Conservation (phyloP, 2,797 vertebrate species). For the Phoeniculus purpureus region DNA sequence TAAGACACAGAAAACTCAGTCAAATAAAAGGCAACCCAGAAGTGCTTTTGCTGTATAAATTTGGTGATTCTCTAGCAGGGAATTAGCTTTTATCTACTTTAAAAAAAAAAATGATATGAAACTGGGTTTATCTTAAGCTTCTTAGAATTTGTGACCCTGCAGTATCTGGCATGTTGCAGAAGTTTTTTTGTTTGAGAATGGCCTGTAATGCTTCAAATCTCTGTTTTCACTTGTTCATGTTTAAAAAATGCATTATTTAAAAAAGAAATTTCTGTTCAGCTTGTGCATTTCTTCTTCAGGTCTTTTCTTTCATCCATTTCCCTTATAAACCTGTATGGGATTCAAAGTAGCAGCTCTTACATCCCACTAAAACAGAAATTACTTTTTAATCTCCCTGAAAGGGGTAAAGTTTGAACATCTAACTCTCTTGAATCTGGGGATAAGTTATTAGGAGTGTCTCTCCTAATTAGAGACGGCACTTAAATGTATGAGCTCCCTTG, state of each 20-base stretch:
- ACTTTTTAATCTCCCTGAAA: not conserved
- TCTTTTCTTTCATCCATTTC: not conserved
- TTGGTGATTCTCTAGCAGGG: not conserved
- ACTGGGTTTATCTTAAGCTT: slow-evolving; percentile 34
- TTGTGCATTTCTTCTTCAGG: not conserved
- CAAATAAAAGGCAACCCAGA: not conserved
- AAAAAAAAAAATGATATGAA: not conserved
- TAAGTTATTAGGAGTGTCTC: not conserved
- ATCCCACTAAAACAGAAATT: not conserved
- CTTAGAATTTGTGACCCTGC: not conserved
- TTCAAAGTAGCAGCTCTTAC: not conserved
- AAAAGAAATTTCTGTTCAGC: not conserved
- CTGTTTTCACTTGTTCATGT: not conserved
- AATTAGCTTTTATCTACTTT: slow-evolving; percentile 29
- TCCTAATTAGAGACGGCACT: not conserved
- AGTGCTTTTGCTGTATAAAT: not conserved
- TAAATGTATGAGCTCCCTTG: not conserved
- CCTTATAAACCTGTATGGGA: not conserved
- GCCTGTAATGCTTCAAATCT: not conserved
- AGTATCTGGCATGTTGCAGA: not conserved
- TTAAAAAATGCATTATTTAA: not conserved
- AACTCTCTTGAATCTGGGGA: not conserved
- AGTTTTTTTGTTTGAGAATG: slow-evolving; percentile 9
- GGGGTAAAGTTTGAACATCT: not conserved
- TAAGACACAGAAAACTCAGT: not conserved